Base-by-base conservation (phyloP, 2,113 vertebrate species). In the Prinia subflava region DNA sequence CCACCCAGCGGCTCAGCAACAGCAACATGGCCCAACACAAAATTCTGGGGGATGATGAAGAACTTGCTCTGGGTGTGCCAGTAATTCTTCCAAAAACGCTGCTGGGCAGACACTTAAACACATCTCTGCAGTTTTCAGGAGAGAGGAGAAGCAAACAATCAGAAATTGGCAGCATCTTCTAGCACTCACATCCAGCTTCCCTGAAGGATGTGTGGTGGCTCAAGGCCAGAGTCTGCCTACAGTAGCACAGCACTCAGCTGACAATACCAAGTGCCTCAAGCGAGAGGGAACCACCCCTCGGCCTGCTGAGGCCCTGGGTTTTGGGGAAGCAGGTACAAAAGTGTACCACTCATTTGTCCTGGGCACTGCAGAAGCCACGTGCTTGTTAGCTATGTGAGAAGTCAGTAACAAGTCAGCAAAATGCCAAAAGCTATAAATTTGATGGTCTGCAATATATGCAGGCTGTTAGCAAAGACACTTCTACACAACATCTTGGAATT, bases 1-100 rank as follows among this genome's bases (percentile, higher is more conserved):
- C 96, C 96, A 95, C 84, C 96, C 89, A 95, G 96, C 0, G 94
- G 95, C 59, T 89, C 56, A 35, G 39, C 63, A 50, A 27, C 1
- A 2, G 35, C 42, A 50, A 55, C 78, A 52, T 0, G 0, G 62
- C 31, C 46, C 10, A 13, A 0, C n/a, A 14, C 47, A 69, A 80
- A 80, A 55, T 11, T 35, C 31, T 14, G 13, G 9, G 21, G 6
- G 13, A 46, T 4, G 21, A 60, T 1, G 6, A 24, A 64, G 47
- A 50, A 23, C 44, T 22, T 0, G 1, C n/a, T 37, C 8, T 1
- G 0, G 11, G 9, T 44, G 78, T 33, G 35, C 8, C 53, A 49
- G 53, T 7, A n/a, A 42, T 15, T 41, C 57, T 56, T 49, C 35
- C 69, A 55, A 73, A 94, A 83, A 30, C 0, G 1, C 25, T 17